Conservation (phyloP, 1,140 invertebrate genomes). For the Lanistes nyassanus region DNA sequence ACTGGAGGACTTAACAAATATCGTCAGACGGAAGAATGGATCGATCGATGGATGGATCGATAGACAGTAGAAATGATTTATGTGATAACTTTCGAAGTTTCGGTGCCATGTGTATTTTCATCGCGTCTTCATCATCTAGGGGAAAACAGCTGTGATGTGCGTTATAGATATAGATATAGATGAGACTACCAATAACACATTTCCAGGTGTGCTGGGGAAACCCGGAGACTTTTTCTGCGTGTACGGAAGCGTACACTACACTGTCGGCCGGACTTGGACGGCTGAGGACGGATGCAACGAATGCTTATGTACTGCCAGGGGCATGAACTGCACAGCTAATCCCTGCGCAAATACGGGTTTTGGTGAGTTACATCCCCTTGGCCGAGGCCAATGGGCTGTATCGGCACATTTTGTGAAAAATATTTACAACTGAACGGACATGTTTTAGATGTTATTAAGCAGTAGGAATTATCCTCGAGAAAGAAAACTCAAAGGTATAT, state of each 20-base stretch:
- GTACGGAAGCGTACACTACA: constrained; percentile 19
- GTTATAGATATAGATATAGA: neutral
- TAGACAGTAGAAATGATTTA: neutral
- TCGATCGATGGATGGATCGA: neutral
- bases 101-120: no score
- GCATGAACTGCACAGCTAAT: constrained; percentile 35
- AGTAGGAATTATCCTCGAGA: no score
- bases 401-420: no score
- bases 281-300: constrained; percentile 38
- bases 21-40: neutral
- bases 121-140: no score
- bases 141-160: no score
- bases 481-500: no score
- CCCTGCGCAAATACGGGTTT: constrained; percentile 29
- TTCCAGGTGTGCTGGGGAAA: constrained; percentile 14
- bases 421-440: no score
- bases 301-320: constrained; percentile 34
- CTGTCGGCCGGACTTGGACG: constrained; percentile 27
- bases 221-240: constrained; percentile 28
- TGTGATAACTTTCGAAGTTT: neutral
- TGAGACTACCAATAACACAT: neutral
- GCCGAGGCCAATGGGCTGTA: neutral
- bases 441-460: no score
- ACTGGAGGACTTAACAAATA: neutral
- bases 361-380: constrained; percentile 14